Evolutionary conservation across 2,797 vertebrate species (phyloP).

Genomic region (Mormyrus proboscirostris): DNA sequence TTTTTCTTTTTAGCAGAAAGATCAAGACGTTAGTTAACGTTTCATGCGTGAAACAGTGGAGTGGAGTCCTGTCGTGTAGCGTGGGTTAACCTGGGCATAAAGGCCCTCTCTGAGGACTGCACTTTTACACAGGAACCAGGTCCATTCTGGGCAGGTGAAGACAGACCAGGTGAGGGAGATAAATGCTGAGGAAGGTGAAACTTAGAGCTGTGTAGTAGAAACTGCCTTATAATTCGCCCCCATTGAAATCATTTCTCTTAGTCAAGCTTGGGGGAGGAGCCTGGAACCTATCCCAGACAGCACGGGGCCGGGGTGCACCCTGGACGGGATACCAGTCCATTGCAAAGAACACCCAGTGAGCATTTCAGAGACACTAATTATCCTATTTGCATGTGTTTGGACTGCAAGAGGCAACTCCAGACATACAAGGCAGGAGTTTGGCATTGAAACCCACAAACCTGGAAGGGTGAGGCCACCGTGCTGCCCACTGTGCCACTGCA

Average conservation of each 20-base stretch:
- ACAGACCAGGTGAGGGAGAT: neutral
- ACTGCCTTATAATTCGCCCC: neutral
- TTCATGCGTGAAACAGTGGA: neutral
- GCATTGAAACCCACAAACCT: neutral
- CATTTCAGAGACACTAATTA: neutral
- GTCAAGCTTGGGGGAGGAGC: neutral
- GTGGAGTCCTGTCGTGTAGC: neutral
- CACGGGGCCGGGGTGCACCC: neutral
- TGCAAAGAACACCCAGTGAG: neutral
- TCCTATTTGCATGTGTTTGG: neutral
- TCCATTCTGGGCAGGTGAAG: neutral
- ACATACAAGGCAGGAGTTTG: neutral
- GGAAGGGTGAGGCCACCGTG: neutral
- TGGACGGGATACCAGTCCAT: neutral
- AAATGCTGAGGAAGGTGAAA: neutral
- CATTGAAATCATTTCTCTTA: neutral
- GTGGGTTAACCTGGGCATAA: neutral
- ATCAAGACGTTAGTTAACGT: slow-evolving; percentile 13
- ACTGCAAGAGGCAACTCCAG: neutral
- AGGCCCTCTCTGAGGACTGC: neutral
- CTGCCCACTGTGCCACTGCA: neutral
- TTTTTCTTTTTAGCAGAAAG: slow-evolving; percentile 27
- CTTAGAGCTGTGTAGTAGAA: neutral
- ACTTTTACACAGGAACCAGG: neutral
- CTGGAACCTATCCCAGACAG: neutral